These are phyloP conservation scores for Diarsia brunnea DNA, from an alignment of 2,888 invertebrate genomes.

Conservation along the genomic window DNA sequence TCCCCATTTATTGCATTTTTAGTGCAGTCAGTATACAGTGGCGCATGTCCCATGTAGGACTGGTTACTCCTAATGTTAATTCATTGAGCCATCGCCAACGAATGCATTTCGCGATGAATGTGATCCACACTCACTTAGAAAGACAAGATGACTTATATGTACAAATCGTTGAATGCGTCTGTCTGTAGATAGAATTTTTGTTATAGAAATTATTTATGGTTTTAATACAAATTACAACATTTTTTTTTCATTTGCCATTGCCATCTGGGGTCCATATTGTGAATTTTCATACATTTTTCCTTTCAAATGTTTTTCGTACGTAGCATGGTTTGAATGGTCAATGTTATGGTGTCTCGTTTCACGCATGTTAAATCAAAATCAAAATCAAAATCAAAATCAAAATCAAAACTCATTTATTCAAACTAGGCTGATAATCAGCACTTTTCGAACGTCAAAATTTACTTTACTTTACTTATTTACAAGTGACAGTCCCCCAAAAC, in stretches of 20 bases:
- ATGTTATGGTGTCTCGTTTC: conserved; percentile 38
- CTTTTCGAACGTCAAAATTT: no score
- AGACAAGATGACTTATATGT: not conserved
- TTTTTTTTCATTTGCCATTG: not conserved
- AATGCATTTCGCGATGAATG: not conserved
- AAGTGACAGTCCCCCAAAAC: no score
- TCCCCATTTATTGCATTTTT: not conserved
- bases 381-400: no score
- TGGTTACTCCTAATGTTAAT: not conserved
- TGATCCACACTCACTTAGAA: not conserved
- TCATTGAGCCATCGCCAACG: not conserved
- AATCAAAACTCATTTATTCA: no score
- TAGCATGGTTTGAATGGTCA: conserved; percentile 51
- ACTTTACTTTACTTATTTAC: no score
- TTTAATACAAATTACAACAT: not conserved
- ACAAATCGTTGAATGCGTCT: not conserved
- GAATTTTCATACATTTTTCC: conserved; percentile 12
- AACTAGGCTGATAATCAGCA: no score
- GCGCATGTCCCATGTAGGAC: not conserved
- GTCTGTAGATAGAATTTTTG: not conserved
- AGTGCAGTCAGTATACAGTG: no score
- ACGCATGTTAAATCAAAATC: no score
- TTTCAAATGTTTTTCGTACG: conserved; percentile 22
- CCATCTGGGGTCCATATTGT: not conserved
- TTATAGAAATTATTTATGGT: not conserved